A percentile compares a stretch with the other conserved stretches of the same genome.
Evolutionary conservation across 2,797 vertebrate species (phyloP).

Genomic region (Poeciliopsis turneri): DNA sequence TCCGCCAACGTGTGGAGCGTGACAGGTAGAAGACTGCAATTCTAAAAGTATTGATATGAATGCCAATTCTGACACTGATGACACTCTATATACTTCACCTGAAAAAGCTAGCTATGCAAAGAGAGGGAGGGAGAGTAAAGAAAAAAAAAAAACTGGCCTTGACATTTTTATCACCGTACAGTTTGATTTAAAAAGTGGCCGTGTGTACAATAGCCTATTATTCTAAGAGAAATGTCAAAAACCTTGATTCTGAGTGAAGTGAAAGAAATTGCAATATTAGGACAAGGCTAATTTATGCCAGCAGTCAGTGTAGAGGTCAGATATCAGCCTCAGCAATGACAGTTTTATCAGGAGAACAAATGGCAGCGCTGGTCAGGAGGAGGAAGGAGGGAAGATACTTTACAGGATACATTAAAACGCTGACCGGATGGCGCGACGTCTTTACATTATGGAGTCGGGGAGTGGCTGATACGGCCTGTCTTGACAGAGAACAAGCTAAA

Average conservation of each 20-base stretch:
- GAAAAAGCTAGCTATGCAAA: conserved; percentile 39
- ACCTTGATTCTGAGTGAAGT: conserved; percentile 80
- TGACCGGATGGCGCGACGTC: conserved; percentile 62
- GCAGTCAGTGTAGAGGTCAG: conserved; percentile 78
- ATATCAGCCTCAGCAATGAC: conserved; percentile 78
- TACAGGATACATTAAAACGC: conserved; percentile 74
- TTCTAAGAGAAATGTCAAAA: conserved; percentile 82
- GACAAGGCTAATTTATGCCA: conserved; percentile 82
- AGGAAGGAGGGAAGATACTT: conserved; percentile 64
- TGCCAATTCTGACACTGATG: conserved; percentile 68
- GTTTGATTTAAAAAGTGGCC: conserved; percentile 78
- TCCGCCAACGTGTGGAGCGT: conserved; percentile 53
- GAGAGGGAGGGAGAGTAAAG: background rate
- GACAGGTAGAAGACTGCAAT: conserved; percentile 61
- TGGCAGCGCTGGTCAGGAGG: conserved; percentile 69
- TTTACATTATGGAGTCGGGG: conserved; percentile 69
- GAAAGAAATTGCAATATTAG: conserved; percentile 80
- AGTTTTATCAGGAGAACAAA: conserved; percentile 85
- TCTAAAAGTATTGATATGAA: conserved; percentile 66
- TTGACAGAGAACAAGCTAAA: conserved; percentile 69
- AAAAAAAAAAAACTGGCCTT: conserved; percentile 45
- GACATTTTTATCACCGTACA: conserved; percentile 76
- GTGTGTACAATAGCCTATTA: conserved; percentile 76
- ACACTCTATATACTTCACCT: conserved; percentile 59
- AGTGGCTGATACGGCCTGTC: conserved; percentile 63